Conservation (phyloP, 2,888 invertebrate species). For the Helicoverpa assulta region DNA sequence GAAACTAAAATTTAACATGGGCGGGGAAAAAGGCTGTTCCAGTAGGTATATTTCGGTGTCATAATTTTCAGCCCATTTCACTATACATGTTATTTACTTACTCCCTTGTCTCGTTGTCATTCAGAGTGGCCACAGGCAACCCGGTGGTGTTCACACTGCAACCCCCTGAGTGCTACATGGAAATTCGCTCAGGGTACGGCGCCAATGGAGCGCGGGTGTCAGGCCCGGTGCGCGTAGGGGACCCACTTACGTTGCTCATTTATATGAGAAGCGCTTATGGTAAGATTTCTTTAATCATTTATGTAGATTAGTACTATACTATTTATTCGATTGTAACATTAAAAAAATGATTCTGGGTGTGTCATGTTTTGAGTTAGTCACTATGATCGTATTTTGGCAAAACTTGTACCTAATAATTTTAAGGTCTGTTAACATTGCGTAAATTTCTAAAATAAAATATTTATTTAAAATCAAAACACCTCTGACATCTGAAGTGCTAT, state of each 20-base stretch:
- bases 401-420: too few species aligned
- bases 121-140: constrained; percentile 97
- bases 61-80: neutral
- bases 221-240: constrained; percentile 97
- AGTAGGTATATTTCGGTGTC: neutral
- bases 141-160: constrained; percentile 98
- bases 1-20: too few species aligned
- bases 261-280: constrained; percentile 99
- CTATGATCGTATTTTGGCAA: too few species aligned
- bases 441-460: too few species aligned
- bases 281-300: constrained; percentile 78
- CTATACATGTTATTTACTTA: neutral
- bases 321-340: neutral
- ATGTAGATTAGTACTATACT: neutral
- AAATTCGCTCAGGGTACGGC: constrained; percentile 97
- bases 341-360: too few species aligned
- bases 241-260: constrained; percentile 97
- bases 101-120: constrained; percentile 25
- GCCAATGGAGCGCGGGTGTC: constrained; percentile 95
- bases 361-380: neutral
- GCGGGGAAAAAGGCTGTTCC: neutral
- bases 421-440: too few species aligned
- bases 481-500: neutral
- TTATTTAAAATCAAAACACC: too few species aligned
- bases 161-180: constrained; percentile 99